Conservation (phyloP, 53 echinoderm and acorn worm species). For the Patiria pectinifera region DNA sequence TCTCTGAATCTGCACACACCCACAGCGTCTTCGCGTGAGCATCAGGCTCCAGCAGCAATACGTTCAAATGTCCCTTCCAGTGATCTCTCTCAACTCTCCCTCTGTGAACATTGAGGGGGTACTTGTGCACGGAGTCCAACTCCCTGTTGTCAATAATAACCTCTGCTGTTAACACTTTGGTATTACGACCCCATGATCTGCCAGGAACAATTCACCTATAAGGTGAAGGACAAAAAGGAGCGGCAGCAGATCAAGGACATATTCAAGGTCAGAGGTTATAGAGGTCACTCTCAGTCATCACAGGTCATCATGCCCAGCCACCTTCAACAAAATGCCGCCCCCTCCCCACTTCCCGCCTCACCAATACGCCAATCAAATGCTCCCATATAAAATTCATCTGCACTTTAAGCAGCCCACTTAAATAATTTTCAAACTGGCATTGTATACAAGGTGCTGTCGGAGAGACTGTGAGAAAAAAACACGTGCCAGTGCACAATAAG, state of each 20-base stretch:
- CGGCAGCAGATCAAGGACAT: constrained; percentile 93
- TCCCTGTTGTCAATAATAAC: not conserved
- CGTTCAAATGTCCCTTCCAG: too few species aligned
- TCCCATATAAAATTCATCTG: not conserved
- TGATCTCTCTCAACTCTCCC: too few species aligned
- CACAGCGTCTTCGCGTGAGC: too few species aligned
- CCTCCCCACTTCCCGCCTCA: not conserved
- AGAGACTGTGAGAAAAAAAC: too few species aligned
- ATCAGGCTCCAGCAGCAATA: too few species aligned
- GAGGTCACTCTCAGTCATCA: constrained; percentile 27
- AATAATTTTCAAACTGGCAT: too few species aligned
- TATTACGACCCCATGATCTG: constrained; percentile 4
- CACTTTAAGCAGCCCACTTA: too few species aligned
- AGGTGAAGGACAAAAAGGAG: constrained; percentile 87
- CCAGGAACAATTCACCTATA: constrained; percentile 40
- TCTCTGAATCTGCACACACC: too few species aligned
- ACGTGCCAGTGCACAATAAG: too few species aligned
- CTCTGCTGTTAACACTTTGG: not conserved
- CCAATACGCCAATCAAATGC: constrained; percentile 12
- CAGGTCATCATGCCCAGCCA: constrained; percentile 12
- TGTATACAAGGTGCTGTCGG: too few species aligned
- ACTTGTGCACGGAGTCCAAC: too few species aligned
- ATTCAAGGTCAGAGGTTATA: constrained; percentile 85
- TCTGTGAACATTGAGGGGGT: too few species aligned
- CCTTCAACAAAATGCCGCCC: not conserved